phyloP scores from a whole-genome alignment of 1,140 invertebrate species.

The Diuraphis noxia region DNA sequence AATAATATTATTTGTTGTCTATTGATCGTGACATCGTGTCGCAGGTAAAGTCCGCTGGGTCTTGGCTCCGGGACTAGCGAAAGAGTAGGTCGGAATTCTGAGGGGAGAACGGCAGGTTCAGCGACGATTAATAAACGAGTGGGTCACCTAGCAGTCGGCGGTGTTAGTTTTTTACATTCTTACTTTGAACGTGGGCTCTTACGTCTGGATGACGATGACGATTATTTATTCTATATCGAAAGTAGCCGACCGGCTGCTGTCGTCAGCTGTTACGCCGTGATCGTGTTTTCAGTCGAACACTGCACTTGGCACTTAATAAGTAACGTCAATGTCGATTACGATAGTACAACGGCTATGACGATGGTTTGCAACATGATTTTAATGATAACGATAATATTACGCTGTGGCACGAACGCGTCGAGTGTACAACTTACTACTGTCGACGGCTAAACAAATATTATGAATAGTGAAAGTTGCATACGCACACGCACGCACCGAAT shows the following conservation, averaged over 20 bases:
- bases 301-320: neutral
- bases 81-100: neutral
- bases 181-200: neutral
- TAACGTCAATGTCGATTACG: neutral
- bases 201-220: neutral
- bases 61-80: no score
- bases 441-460: neutral
- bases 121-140: neutral
- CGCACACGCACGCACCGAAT: neutral
- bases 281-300: neutral
- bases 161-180: neutral
- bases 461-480: neutral
- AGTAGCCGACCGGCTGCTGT: neutral
- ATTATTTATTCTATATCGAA: neutral
- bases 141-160: no score
- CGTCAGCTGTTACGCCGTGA: neutral
- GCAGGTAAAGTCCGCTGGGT: neutral
- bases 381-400: neutral
- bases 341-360: neutral
- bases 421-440: neutral
- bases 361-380: neutral
- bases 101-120: neutral
- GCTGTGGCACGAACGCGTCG: neutral
- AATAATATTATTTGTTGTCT: neutral
- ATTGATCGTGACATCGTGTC: neutral